Base-by-base conservation (phyloP, 2,888 invertebrate genomes). In the Rugalucina vietnamica region DNA sequence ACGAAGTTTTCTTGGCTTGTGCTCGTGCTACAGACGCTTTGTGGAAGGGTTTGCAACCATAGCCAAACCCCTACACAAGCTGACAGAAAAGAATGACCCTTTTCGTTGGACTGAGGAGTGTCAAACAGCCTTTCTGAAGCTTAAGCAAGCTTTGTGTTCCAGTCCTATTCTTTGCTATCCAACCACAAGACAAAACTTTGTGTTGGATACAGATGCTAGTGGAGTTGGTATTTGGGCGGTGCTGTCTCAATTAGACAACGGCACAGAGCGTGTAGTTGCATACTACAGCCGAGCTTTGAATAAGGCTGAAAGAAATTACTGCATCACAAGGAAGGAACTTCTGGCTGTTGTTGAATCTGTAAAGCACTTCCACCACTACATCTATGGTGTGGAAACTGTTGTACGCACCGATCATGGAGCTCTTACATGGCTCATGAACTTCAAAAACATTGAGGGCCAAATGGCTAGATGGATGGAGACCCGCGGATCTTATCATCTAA, bases 391-490 rank as follows among this genome's bases (percentile, higher is more conserved):
- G 21, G n/a, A 49, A 0, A 32, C 50, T 21, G 24, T 50, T 0
- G 54, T 50, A 14, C 21, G 49, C 4, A 74, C 37, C 12, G 50
- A 5, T 54, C 0, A 74, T 74, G 54, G 32, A 5, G 74, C 50
- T 10, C 29, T 74, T 10, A 50, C 50, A n/a, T 74, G 50, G 74
- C 54, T 74, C 8, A 29, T 74, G 24, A n/a, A 34, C 8, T 74
- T 74, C 10, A 74, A 74, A 54, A 74, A 49, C 12, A 49, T 3
- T 36, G 74, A 74, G 32, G 54, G 54, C 8, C 50, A 54, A 21
- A 74, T 74, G 54, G 74, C 74, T 5, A 34, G 74, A 49, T 74
- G 74, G 74, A 27, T 43, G 50, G 74, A 74, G 24, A 8, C 34
- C 10, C 54, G 49, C 36, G 50, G 54, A 49, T 21, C 74, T 2